Conservation (phyloP, 2,113 vertebrate genomes). For the Corythoichthys haematopterus region DNA sequence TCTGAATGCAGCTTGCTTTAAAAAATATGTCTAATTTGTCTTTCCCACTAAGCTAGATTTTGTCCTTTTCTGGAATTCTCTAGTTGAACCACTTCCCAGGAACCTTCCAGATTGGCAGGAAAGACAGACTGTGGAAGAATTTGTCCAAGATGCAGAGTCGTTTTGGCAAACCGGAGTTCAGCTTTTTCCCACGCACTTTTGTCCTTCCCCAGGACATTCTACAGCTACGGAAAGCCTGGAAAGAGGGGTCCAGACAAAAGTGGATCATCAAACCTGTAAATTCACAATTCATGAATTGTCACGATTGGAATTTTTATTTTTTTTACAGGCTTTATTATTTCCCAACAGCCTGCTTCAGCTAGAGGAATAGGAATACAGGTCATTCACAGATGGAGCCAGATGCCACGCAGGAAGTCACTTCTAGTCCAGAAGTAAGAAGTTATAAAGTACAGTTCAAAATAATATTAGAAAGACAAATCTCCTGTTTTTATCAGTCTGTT, state of each 20-base stretch:
- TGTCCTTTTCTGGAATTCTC: slow-evolving; percentile 1
- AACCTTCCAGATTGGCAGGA: slow-evolving; percentile 95
- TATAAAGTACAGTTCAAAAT: too few relatives aligned
- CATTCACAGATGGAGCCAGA: slow-evolving; percentile 96
- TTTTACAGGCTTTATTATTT: neutral
- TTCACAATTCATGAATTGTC: neutral
- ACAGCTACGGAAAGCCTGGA: slow-evolving; percentile 87
- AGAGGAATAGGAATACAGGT: slow-evolving; percentile 96
- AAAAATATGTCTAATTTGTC: too few relatives aligned
- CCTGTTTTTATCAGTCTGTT: too few relatives aligned
- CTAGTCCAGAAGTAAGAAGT: slow-evolving; percentile 87
- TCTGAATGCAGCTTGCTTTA: too few relatives aligned
- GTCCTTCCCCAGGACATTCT: slow-evolving; percentile 93
- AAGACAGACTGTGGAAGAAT: slow-evolving; percentile 94
- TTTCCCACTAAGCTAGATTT: neutral
- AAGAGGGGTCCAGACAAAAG: slow-evolving; percentile 82
- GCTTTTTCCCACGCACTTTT: slow-evolving; percentile 92
- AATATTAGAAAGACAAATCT: too few relatives aligned
- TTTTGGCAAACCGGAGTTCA: slow-evolving; percentile 89
- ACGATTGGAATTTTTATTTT: neutral
- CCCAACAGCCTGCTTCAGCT: slow-evolving; percentile 86
- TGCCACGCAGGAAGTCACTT: slow-evolving; percentile 87
- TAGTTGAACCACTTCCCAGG: slow-evolving; percentile 97
- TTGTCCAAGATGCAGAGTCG: slow-evolving; percentile 87
- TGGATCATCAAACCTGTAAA: slow-evolving; percentile 97